Conservation (phyloP, 2,113 vertebrate species). For the Fregetta grallaria region DNA sequence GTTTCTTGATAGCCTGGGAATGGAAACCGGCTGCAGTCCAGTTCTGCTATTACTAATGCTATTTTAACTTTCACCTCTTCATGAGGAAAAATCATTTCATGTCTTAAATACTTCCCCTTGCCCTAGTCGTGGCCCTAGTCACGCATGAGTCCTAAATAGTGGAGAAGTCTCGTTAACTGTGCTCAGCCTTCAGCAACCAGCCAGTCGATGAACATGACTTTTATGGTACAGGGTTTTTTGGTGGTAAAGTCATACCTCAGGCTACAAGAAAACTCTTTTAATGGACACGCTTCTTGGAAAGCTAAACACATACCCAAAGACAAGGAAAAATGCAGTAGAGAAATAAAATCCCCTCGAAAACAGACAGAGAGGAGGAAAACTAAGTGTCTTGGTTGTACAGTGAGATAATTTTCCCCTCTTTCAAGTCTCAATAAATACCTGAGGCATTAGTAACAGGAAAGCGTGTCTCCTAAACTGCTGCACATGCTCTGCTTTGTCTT, state of each 20-base stretch:
- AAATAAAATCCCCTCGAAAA: neutral
- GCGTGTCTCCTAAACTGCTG: neutral
- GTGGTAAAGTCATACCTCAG: neutral
- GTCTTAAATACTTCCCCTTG: neutral
- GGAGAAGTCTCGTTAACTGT: neutral
- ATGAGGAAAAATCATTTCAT: neutral
- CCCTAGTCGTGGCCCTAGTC: neutral
- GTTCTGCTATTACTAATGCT: neutral
- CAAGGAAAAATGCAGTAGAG: neutral
- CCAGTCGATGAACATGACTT: neutral
- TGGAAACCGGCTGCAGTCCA: neutral
- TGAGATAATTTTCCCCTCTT: neutral
- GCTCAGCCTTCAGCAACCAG: neutral
- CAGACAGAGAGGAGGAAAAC: neutral
- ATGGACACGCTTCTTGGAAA: neutral
- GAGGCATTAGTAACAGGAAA: neutral
- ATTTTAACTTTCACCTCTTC: neutral
- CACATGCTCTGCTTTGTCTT: neutral
- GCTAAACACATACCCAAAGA: neutral
- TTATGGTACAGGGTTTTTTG: neutral
- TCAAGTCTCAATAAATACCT: neutral
- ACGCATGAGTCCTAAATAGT: neutral
- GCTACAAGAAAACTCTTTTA: neutral
- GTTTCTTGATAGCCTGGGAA: neutral
- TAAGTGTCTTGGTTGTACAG: neutral